Conservation (phyloP, 1,140 invertebrate species). For the Zelostemma sp. region DNA sequence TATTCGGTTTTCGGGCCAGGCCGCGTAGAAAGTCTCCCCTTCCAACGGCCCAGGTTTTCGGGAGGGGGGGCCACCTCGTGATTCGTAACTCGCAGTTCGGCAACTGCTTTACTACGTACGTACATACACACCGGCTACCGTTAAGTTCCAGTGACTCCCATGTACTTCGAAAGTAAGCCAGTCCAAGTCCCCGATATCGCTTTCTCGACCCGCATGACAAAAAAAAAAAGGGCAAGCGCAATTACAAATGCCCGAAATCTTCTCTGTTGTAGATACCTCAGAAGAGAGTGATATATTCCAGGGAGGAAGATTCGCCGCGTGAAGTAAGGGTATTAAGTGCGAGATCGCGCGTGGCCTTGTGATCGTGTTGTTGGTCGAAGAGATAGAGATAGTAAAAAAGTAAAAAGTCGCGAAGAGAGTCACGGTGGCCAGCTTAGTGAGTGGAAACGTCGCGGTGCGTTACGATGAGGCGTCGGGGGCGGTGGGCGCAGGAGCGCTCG, state of each 20-base stretch:
- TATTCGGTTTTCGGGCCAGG: constrained; percentile 46
- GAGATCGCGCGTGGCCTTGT: no score
- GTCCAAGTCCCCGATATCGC: constrained; percentile 21
- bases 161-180: constrained; percentile 38
- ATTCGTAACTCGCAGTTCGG: constrained; percentile 55
- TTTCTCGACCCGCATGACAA: constrained; percentile 30
- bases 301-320: no score
- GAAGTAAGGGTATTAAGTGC: no score
- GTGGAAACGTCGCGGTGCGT: constrained; percentile 64
- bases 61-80: constrained; percentile 31
- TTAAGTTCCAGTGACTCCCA: constrained; percentile 46
- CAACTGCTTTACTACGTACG: constrained; percentile 56
- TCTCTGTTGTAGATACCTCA: constrained; percentile 58
- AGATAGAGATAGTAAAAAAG: no score
- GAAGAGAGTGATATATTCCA: constrained; percentile 23
- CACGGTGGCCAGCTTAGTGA: constrained; percentile 67
- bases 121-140: constrained; percentile 38
- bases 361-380: no score
- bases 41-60: constrained; percentile 30
- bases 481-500: constrained; percentile 59
- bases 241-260: no score
- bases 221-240: no score
- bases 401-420: constrained; percentile 46
- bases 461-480: constrained; percentile 67
- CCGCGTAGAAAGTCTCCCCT: constrained; percentile 54